Base-by-base conservation (phyloP, 2,888 invertebrate genomes). In the Panopea generosa region DNA sequence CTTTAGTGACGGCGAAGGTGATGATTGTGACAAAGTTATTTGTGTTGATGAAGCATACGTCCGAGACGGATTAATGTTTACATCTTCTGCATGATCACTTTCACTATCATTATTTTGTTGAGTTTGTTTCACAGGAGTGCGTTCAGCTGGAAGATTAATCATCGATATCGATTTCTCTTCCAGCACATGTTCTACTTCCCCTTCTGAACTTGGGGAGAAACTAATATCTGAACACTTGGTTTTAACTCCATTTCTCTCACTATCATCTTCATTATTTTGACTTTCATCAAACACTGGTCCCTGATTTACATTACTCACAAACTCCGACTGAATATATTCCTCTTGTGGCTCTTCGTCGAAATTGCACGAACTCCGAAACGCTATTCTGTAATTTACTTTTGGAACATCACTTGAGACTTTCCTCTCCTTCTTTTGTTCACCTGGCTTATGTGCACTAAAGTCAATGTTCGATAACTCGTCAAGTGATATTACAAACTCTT, bases 151-250 rank as follows among this genome's bases (percentile, higher is more conserved):
- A 29, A 86, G 73, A 53, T 74, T 80, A 20, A 89, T 86, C 84
- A 85, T 66, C 16, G 88, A 85, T 24, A 89, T 87, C 3, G 89
- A 86, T 76, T 89, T 89, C 55, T 88, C 89, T 65, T 89, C 88
- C 52, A 88, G 63, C 4, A 89, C 80, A 75, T 82, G 77, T 53
- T 89, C 88, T 24, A 75, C 75, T 33, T 89, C 89, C 6, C 78
- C 77, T 66, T 89, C 90, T 52, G 84, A 70, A 52, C 74, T 71
- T 1, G 88, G 86, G 14, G 79, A 69, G 67, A 89, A 89, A 60
- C 81, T 84, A 2, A 87, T 67, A 61, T 86, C 86, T 62, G 88
- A 86, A 80, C 84, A 84, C 66, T 82, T 77, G 27, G 73, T 75
- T 74, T 84, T 82, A 0, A 84, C 82, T 52, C 71, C 77, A 43